phyloP scores from a whole-genome alignment of 2,113 vertebrate genomes.

The Hippocampus barbouri region DNA sequence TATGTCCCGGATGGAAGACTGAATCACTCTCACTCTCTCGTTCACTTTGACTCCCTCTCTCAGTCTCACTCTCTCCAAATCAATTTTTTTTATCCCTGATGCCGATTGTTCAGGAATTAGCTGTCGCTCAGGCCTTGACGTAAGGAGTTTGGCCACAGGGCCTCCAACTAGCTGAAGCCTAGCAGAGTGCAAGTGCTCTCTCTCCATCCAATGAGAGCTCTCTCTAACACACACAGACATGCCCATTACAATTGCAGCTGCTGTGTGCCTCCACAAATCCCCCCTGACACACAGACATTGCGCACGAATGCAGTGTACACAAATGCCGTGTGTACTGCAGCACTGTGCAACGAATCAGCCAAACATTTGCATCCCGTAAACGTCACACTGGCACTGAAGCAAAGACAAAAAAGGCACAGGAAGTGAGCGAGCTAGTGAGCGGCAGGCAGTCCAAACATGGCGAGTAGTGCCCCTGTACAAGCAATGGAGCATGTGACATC shows the following conservation, averaged over 20 bases:
- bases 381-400: slow-evolving; percentile 56
- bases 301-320: slow-evolving; percentile 27
- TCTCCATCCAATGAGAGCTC: slow-evolving; percentile 36
- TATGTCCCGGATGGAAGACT: slow-evolving; percentile 19
- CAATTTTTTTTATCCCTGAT: slow-evolving; percentile 6
- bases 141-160: slow-evolving; percentile 31
- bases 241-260: slow-evolving; percentile 46
- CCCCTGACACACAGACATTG: slow-evolving; percentile 8
- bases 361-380: slow-evolving; percentile 62
- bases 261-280: slow-evolving; percentile 45
- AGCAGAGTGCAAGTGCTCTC: slow-evolving; percentile 19
- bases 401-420: slow-evolving; percentile 60
- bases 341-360: slow-evolving; percentile 52
- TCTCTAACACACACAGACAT: slow-evolving; percentile 52
- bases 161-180: slow-evolving; percentile 16
- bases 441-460: slow-evolving; percentile 34
- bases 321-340: slow-evolving; percentile 40
- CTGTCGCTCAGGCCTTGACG: slow-evolving; percentile 33
- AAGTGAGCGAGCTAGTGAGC: slow-evolving; percentile 46
- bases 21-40: not conserved
- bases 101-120: slow-evolving; percentile 12
- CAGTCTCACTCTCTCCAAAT: not conserved
- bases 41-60: not conserved
- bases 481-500: slow-evolving; percentile 14
- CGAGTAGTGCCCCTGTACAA: slow-evolving; percentile 22